phyloP scores from a whole-genome alignment of 2,113 vertebrate genomes.

The Gavia stellata region DNA sequence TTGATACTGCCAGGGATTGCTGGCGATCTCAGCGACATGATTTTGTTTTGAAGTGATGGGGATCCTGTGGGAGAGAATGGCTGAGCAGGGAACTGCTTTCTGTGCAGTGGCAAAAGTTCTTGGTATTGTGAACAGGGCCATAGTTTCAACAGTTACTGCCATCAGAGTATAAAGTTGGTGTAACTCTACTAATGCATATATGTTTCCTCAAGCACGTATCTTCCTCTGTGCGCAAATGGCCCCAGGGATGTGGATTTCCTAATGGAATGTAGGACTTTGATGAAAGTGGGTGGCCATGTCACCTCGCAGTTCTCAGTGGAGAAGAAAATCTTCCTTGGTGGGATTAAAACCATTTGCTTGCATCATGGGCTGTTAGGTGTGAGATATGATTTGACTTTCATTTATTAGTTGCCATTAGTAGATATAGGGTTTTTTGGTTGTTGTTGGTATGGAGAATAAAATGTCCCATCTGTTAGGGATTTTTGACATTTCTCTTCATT shows the following conservation, averaged over 20 bases:
- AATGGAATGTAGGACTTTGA: background rate
- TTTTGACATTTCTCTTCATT: background rate
- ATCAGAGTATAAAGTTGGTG: background rate
- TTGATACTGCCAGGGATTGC: background rate
- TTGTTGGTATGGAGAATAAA: background rate
- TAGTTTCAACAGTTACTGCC: background rate
- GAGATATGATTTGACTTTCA: background rate
- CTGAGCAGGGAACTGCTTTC: background rate
- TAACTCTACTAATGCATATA: background rate
- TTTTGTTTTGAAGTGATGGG: background rate
- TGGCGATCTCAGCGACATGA: background rate
- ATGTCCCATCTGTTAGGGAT: background rate
- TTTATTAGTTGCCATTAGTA: background rate
- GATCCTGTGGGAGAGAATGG: background rate
- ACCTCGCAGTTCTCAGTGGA: background rate
- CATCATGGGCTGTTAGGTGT: background rate
- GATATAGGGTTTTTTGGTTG: background rate
- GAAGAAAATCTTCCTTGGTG: background rate
- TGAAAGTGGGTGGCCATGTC: background rate
- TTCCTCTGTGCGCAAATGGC: background rate
- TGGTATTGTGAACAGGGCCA: background rate
- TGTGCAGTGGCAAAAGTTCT: background rate
- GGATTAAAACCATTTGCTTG: slow-evolving; percentile 25
- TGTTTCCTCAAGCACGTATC: background rate
- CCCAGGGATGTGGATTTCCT: background rate